phyloP scores from a whole-genome alignment of 2,888 invertebrate genomes.

The Tachina grossa region DNA sequence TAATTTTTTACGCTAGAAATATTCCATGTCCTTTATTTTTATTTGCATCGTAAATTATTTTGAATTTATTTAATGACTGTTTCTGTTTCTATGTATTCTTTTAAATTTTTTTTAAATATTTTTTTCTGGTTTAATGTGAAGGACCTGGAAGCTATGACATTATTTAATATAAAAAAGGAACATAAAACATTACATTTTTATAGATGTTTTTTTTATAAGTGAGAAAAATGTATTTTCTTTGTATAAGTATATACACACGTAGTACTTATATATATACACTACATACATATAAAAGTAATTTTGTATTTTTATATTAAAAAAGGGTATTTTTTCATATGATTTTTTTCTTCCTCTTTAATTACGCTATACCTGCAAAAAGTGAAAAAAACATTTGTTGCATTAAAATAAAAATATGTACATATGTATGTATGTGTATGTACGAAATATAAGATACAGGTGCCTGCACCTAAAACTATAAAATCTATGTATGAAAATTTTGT shows the following conservation, averaged over 20 bases:
- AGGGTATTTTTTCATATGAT: slow-evolving; percentile 39
- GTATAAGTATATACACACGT: too few relatives aligned
- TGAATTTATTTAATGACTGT: slow-evolving; percentile 66
- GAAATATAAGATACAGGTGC: slow-evolving; percentile 42
- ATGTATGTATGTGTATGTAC: background rate
- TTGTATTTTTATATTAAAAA: slow-evolving; percentile 34
- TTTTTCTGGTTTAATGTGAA: slow-evolving; percentile 56
- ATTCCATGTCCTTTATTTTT: slow-evolving; percentile 73
- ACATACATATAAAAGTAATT: slow-evolving; percentile 42
- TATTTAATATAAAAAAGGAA: slow-evolving; percentile 57
- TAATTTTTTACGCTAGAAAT: slow-evolving; percentile 27
- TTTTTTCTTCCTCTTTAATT: slow-evolving; percentile 63
- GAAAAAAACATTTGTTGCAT: slow-evolving; percentile 54
- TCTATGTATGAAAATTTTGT: background rate
- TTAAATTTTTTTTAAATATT: slow-evolving; percentile 23
- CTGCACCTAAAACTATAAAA: slow-evolving; percentile 7
- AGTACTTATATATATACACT: background rate
- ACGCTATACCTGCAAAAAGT: slow-evolving; percentile 64
- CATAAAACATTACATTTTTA: slow-evolving; percentile 56
- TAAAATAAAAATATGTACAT: slow-evolving; percentile 42
- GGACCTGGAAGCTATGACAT: slow-evolving; percentile 68
- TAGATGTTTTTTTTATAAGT: slow-evolving; percentile 48
- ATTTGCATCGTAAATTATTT: slow-evolving; percentile 73
- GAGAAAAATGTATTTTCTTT: slow-evolving; percentile 10
- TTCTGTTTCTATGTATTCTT: slow-evolving; percentile 40